Evolutionary conservation across 2,113 vertebrate species (phyloP), one percentile per base, ranked within the genome.

Genomic region (Rhinopomastus cyanomelas): DNA sequence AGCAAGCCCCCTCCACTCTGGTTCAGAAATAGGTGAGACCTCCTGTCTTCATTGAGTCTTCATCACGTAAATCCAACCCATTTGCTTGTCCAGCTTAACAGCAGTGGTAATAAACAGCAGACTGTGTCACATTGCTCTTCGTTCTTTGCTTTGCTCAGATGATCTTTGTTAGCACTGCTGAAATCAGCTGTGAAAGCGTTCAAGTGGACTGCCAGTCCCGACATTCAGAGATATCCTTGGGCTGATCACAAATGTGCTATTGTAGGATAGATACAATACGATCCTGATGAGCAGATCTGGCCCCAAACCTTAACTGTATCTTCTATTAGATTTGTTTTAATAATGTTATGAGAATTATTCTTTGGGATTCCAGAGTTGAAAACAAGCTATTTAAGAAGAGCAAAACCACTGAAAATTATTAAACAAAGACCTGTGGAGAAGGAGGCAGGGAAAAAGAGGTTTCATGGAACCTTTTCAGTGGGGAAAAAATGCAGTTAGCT

Each of bases 401-500:
- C 13, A 80, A 84, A 93, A 61, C 0, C 12, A 51, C 12, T 26
- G 18, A 61, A 62, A 37, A 7, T 20, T 53, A 72, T 86, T 36
- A 74, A 86, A 81, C 22, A 75, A 83, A 89, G 51, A 48, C 32
- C 53, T n/a, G 8, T 46, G 36, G 44, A 64, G 26, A 32, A 11
- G 11, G 11, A 51, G 12, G 20, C 26, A 4, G 0, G 5, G 49
- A 51, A 65, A 18, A 0, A 6, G 51, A 72, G 22, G 10, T 34
- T 84, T 93, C 81, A 75, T 76, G 81, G 78, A 91, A 88, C 16
- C 1, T 84, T 72, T 76, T 76, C 27, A 55, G 2, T 79, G 88
- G 86, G 87, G 95, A 95, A 96, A 95, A 88, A 90, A 69, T 90
- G 55, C 29, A 66, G 21, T 84, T 85, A 82, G 26, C 11, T 76